Conservation (phyloP, 2,888 invertebrate species). For the Volucella bombylans region DNA sequence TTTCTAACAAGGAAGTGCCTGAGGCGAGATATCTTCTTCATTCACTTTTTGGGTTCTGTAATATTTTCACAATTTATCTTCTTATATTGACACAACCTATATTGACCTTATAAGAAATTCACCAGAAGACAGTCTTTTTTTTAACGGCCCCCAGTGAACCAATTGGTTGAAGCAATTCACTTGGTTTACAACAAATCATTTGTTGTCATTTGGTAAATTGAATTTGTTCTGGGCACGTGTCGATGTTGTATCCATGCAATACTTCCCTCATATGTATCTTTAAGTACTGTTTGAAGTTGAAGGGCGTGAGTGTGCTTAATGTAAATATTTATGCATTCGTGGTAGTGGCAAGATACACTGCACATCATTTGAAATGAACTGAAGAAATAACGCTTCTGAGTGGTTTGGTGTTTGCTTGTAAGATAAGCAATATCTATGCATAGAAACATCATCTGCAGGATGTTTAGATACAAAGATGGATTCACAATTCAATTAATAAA, state of each 20-base stretch:
- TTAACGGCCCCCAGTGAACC: constrained; percentile 8
- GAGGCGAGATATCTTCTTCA: no score
- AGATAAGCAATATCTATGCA: constrained; percentile 5
- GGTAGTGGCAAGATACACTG: constrained; percentile 23
- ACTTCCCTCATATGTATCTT: not conserved
- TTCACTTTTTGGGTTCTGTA: no score
- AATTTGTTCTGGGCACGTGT: constrained; percentile 62
- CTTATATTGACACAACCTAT: no score
- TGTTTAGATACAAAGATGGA: constrained; percentile 9
- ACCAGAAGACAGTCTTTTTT: no score
- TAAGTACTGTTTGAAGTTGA: constrained; percentile 4
- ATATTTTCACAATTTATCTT: no score
- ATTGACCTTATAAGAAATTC: no score
- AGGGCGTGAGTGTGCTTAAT: constrained; percentile 38
- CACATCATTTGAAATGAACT: constrained; percentile 42
- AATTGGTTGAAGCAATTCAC: constrained; percentile 30
- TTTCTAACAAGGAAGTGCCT: no score
- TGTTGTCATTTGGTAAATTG: constrained; percentile 65
- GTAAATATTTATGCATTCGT: constrained; percentile 56
- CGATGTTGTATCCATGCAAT: constrained; percentile 29
- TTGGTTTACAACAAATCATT: constrained; percentile 56
- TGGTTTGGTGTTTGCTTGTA: constrained; percentile 31
- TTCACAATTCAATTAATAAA: constrained; percentile 1
- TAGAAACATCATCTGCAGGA: constrained; percentile 33
- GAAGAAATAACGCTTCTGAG: constrained; percentile 41